Evolutionary conservation across 2,797 vertebrate genomes (phyloP), one percentile per base, ranked within the genome.

Genomic region (Rhinichthys osculus): DNA sequence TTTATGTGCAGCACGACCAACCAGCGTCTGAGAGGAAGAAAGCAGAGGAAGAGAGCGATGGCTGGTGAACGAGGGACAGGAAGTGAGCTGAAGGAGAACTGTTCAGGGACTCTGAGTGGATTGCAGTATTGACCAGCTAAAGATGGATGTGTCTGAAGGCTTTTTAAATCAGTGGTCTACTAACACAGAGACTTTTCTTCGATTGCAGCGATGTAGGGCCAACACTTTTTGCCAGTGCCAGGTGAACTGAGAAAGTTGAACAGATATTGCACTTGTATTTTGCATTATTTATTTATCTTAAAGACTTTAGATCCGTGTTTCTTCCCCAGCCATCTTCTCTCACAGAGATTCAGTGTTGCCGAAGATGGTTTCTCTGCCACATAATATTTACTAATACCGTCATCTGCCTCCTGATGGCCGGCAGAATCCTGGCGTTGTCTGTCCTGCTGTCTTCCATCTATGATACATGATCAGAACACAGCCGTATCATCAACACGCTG

Each of bases 1-100:
- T 66, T 44, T 86, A 82, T 67, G 84, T 77, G 86, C 77, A 78
- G 71, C 86, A 40, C 17, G 38, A 23, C 42, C 62, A 42, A 67
- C 42, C 35, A 81, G 47, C 78, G 62, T 77, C 88, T 70, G 87
- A 80, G 81, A 70, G 67, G 76, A 80, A 69, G 82, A 80, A 47
- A 59, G 44, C 67, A 85, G n/a, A 85, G 70, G 35, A 54, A 77
- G 80, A 77, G 84, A 77, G 69, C 13, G n/a, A 72, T 50, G n/a
- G 72, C 54, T 47, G 77, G 79, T 57, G 40, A 71, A 78, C 11
- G 50, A 82, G 54, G 64, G 10, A 73, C 76, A 70, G 62, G 66
- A 78, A 83, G 54, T 59, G 64, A 78, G 79, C 35, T 8, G 30
- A 40, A 78, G 80, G 72, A 70, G 38, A 47, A 40, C n/a, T n/a